These are phyloP conservation scores for Drosophila conformis DNA, from an alignment of 2,888 invertebrate genomes.

Conservation along the genomic window DNA sequence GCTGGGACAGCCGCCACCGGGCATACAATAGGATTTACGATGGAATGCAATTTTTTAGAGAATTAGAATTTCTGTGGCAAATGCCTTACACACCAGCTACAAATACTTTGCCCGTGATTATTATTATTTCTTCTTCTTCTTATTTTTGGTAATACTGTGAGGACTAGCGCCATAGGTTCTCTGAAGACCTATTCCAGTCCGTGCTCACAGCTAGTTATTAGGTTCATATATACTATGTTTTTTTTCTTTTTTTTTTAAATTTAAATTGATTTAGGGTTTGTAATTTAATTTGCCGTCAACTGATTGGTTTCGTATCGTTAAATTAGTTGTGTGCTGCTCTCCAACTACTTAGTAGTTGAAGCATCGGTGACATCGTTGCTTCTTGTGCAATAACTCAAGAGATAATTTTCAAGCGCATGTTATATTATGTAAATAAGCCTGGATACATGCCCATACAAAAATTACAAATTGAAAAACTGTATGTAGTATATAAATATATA, in stretches of 20 bases:
- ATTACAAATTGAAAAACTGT: conserved; percentile 21
- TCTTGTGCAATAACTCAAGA: conserved; percentile 75
- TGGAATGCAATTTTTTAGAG: conserved; percentile 86
- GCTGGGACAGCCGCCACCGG: conserved; percentile 84
- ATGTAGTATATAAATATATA: conserved; percentile 16
- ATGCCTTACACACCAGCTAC: conserved; percentile 70
- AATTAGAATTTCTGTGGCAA: conserved; percentile 78
- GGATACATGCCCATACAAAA: conserved; percentile 24
- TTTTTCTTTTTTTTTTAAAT: background rate
- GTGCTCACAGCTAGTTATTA: conserved; percentile 35
- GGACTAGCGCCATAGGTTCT: conserved; percentile 10
- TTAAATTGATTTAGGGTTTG: conserved; percentile 17
- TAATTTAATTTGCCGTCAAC: conserved; percentile 34
- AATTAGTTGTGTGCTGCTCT: conserved; percentile 50
- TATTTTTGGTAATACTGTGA: conserved; percentile 4
- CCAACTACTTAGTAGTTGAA: conserved; percentile 72
- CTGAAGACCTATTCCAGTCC: background rate
- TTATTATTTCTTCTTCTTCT: background rate
- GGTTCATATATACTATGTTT: background rate
- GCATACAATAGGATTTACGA: conserved; percentile 85
- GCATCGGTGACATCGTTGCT: conserved; percentile 59
- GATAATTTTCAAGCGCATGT: conserved; percentile 43
- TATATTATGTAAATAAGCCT: conserved; percentile 48
- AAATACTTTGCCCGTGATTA: conserved; percentile 69
- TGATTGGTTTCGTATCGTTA: conserved; percentile 40